A percentile compares a stretch with the other conserved stretches of the same genome.
Evolutionary conservation across 2,797 vertebrate species (phyloP).

Genomic region (Monodelphis domestica): DNA sequence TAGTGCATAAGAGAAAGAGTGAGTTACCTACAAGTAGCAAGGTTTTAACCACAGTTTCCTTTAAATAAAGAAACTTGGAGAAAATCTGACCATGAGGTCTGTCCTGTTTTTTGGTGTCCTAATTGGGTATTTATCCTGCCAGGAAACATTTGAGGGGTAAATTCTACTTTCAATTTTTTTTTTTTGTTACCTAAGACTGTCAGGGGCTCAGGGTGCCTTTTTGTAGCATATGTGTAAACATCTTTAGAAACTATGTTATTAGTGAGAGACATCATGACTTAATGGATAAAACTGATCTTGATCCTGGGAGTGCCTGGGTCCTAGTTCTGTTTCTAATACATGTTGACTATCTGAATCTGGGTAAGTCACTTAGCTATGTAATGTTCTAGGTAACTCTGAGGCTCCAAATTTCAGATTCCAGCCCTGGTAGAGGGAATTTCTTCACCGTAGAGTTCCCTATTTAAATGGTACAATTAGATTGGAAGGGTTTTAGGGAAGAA

Average conservation of each 20-base stretch:
- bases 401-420: neutral
- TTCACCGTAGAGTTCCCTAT: neutral
- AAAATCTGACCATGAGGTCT: constrained; percentile 79
- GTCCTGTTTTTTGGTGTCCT: constrained; percentile 80
- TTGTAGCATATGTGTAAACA: neutral
- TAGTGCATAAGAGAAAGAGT: neutral
- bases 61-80: constrained; percentile 66
- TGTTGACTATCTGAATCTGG: neutral
- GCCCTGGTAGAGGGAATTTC: neutral
- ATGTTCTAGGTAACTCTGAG: neutral
- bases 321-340: neutral
- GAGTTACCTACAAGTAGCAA: neutral
- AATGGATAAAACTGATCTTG: neutral
- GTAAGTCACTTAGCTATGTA: neutral
- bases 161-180: constrained; percentile 44
- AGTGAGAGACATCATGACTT: neutral
- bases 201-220: neutral
- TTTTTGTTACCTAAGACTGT: constrained; percentile 22
- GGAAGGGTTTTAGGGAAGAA: too few species aligned
- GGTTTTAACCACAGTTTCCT: constrained; percentile 5
- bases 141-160: constrained; percentile 86
- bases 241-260: neutral
- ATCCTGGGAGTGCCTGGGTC: neutral
- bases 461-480: too few species aligned
- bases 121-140: constrained; percentile 77